Conservation (phyloP, 2,888 invertebrate species). For the Ptilodon capucinus region DNA sequence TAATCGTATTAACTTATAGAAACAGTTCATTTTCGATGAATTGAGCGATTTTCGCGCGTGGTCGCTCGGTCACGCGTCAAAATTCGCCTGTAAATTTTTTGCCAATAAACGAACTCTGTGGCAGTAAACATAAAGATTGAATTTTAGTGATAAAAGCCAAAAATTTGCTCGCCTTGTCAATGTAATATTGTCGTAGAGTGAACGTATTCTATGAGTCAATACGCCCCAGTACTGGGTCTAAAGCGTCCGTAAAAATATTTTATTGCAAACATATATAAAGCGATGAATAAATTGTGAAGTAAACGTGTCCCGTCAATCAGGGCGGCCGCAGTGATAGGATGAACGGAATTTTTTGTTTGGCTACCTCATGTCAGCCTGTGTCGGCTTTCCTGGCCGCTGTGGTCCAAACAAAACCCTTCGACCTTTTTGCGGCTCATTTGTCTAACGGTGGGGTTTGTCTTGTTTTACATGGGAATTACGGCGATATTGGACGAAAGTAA, state of each 20-base stretch:
- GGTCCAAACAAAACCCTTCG: not conserved
- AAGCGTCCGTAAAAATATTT: constrained; percentile 17
- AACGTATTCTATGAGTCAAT: too few relatives aligned
- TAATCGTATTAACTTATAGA: too few relatives aligned
- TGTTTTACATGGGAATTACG: not conserved
- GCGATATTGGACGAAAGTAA: not conserved
- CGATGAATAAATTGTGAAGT: constrained; percentile 20
- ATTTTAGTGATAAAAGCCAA: too few relatives aligned
- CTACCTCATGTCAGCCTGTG: constrained; percentile 9
- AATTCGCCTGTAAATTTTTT: too few relatives aligned
- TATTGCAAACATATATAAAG: constrained; percentile 13
- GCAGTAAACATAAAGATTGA: too few relatives aligned
- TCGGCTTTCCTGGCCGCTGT: constrained; percentile 10
- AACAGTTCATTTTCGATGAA: too few relatives aligned
- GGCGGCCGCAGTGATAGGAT: not conserved
- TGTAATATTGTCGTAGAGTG: too few relatives aligned
- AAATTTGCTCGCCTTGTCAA: too few relatives aligned
- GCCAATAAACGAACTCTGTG: too few relatives aligned
- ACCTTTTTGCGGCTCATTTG: not conserved
- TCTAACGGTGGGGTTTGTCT: not conserved
- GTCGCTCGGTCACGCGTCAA: too few relatives aligned
- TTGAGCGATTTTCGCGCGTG: too few relatives aligned
- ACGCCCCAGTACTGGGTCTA: too few relatives aligned
- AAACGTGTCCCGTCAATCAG: not conserved
- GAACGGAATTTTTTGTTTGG: constrained; percentile 18